Percentiles rank a stretch among this genome's conserved stretches.
Conservation (phyloP, 2,113 vertebrate genomes). For the Dasyornis broadbenti region DNA sequence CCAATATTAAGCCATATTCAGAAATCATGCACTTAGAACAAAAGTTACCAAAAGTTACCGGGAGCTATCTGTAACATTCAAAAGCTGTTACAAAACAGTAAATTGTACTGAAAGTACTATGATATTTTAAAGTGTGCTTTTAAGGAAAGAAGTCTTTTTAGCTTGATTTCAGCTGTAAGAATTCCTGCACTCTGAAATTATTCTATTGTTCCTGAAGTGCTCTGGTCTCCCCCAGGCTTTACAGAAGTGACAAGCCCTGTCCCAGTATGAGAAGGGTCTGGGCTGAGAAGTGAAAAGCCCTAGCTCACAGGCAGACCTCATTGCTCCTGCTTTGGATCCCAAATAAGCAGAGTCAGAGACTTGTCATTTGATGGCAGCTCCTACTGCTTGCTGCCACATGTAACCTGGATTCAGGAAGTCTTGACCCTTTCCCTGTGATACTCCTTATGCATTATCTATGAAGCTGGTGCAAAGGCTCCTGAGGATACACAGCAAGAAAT, state of each 20-base stretch:
- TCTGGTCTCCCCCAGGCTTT: fast-evolving
- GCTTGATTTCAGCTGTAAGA: neutral
- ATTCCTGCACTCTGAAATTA: neutral
- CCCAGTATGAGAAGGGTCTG: neutral
- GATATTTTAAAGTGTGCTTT: neutral
- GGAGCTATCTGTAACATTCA: neutral
- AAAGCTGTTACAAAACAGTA: neutral
- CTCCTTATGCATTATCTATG: neutral
- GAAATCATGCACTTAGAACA: neutral
- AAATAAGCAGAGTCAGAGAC: neutral
- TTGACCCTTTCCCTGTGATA: neutral
- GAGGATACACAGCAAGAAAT: neutral
- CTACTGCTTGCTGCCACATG: neutral
- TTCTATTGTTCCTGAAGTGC: neutral
- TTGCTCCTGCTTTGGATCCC: neutral
- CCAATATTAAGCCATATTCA: neutral
- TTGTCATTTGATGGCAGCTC: fast-evolving
- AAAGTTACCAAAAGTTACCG: neutral
- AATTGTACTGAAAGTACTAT: neutral
- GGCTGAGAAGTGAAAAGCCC: neutral
- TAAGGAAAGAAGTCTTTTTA: neutral
- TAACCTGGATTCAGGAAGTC: neutral
- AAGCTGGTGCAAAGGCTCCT: neutral
- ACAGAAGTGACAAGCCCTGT: neutral
- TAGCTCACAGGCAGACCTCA: neutral